Evolutionary conservation across 2,797 vertebrate genomes (phyloP).

Genomic region (Schizopygopsis malacanthus): DNA sequence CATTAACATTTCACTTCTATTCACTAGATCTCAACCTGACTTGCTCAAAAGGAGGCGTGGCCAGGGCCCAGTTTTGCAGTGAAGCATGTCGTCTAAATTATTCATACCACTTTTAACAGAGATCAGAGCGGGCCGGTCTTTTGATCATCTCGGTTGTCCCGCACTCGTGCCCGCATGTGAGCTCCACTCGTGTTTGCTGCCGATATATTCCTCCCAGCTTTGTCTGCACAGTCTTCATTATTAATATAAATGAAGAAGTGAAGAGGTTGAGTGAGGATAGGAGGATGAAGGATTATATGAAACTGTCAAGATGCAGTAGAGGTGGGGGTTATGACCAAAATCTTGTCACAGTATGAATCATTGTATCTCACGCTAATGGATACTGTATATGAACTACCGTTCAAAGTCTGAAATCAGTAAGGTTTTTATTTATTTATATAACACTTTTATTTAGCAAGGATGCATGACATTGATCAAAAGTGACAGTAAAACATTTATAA

Average conservation of each 20-base stretch:
- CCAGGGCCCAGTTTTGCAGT: conserved; percentile 49
- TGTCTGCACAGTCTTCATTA: conserved; percentile 68
- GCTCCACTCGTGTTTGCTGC: conserved; percentile 59
- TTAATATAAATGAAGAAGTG: conserved; percentile 67
- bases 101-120: conserved; percentile 70
- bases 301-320: not conserved
- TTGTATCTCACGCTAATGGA: not conserved
- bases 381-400: not conserved
- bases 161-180: conserved; percentile 50
- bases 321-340: conserved; percentile 10
- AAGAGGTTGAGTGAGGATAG: conserved; percentile 50
- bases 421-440: not conserved
- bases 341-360: conserved; percentile 2
- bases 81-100: conserved; percentile 71
- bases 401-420: not conserved
- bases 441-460: not conserved
- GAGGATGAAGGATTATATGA: conserved; percentile 41
- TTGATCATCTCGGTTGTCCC: conserved; percentile 65
- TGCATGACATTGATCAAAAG: not conserved
- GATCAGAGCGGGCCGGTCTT: conserved; percentile 64
- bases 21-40: not conserved
- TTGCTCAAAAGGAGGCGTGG: conserved; percentile 12
- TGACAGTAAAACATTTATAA: not conserved
- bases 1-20: not conserved
- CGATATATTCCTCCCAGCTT: conserved; percentile 64